A percentile compares a stretch with the other conserved stretches of the same genome.
These are phyloP conservation scores for Pissodes strobi DNA, from an alignment of 1,140 invertebrate species.

Conservation along the genomic window DNA sequence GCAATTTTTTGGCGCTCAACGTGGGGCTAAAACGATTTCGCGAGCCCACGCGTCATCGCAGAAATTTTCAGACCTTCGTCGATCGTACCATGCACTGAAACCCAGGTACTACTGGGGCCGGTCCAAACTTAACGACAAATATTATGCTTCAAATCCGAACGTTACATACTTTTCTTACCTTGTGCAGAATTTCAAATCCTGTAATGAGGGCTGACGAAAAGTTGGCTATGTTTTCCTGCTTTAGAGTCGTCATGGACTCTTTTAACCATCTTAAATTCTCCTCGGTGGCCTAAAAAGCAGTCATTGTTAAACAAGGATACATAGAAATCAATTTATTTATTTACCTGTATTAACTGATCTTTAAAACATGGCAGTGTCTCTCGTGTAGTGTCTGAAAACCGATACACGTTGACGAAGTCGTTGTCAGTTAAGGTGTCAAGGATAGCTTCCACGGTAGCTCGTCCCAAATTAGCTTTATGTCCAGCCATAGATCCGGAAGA, in stretches of 20 bases:
- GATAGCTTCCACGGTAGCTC: slow-evolving; percentile 82
- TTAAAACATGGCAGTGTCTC: slow-evolving; percentile 85
- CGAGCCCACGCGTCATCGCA: too few relatives aligned
- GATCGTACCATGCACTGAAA: too few relatives aligned
- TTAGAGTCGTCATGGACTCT: slow-evolving; percentile 68
- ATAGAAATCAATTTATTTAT: too few relatives aligned
- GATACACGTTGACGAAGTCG: slow-evolving; percentile 95
- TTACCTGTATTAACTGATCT: slow-evolving; percentile 80
- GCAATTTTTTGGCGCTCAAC: too few relatives aligned
- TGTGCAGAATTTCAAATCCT: slow-evolving; percentile 90
- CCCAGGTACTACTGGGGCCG: too few relatives aligned
- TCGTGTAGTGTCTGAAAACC: slow-evolving; percentile 74
- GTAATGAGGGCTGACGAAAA: slow-evolving; percentile 87
- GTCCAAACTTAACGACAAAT: too few relatives aligned
- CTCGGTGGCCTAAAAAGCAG: slow-evolving; percentile 71
- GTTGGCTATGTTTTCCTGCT: slow-evolving; percentile 83
- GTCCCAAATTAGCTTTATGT: slow-evolving; percentile 80
- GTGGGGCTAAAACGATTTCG: too few relatives aligned
- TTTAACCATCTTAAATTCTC: slow-evolving; percentile 86
- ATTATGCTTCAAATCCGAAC: not conserved
- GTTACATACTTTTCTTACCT: slow-evolving; percentile 61
- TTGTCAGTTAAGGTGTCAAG: slow-evolving; percentile 94
- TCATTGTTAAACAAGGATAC: slow-evolving; percentile 1
- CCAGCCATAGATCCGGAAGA: slow-evolving; percentile 87
- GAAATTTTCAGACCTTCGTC: not conserved